Conservation (phyloP, 2,113 vertebrate genomes). For the Procavia capensis region DNA sequence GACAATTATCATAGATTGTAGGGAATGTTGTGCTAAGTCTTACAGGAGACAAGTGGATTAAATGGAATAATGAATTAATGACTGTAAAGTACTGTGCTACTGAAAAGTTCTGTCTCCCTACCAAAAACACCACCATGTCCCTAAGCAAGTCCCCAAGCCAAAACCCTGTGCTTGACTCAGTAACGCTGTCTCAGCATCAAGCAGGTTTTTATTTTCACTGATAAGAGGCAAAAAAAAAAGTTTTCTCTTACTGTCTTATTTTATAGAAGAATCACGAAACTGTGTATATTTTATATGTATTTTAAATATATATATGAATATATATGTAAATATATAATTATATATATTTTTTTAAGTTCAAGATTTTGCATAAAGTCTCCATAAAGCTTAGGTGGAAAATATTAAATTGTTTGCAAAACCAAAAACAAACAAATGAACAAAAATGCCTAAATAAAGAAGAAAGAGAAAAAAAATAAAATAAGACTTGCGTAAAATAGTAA, state of each 20-base stretch:
- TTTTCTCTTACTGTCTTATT: neutral
- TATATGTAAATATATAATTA: no score
- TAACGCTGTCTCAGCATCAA: neutral
- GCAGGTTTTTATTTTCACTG: neutral
- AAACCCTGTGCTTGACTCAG: neutral
- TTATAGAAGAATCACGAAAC: neutral
- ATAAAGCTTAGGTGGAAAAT: neutral
- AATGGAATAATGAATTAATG: neutral
- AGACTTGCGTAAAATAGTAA: neutral
- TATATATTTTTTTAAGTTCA: no score
- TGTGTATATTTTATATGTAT: neutral
- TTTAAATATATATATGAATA: no score
- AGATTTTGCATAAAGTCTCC: neutral
- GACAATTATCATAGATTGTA: slow-evolving; percentile 31
- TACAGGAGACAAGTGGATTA: neutral
- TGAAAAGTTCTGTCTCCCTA: neutral
- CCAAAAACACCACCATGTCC: neutral
- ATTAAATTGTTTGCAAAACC: neutral
- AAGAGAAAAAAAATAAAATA: neutral
- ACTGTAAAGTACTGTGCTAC: neutral
- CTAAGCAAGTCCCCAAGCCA: no score
- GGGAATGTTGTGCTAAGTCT: slow-evolving; percentile 3
- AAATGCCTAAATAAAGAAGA: neutral
- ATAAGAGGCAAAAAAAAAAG: neutral
- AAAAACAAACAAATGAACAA: no score